A percentile compares a stretch with the other conserved stretches of the same genome.
Evolutionary conservation across 2,797 vertebrate species (phyloP).

Genomic region (Spinus olivaceus): DNA sequence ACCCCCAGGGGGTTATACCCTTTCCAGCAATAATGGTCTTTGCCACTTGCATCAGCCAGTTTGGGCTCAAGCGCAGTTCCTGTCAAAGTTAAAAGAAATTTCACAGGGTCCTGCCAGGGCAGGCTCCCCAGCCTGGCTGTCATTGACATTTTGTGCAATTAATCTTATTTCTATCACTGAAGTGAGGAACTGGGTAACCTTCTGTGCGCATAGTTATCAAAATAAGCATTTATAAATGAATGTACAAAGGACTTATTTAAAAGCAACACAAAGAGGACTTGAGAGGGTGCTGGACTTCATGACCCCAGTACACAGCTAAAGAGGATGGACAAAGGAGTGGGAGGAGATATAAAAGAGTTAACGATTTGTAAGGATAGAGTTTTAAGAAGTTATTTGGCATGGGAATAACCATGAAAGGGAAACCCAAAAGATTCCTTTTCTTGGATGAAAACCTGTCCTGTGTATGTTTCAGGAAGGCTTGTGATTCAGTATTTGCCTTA

Average conservation of each 20-base stretch:
- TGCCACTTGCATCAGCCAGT: background rate
- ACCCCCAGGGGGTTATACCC: background rate
- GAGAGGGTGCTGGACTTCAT: conserved; percentile 26
- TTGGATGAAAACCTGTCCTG: background rate
- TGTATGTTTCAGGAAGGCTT: background rate
- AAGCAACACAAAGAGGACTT: conserved; percentile 36
- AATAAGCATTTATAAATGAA: conserved; percentile 35
- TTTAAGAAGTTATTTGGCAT: background rate
- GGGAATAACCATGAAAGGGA: background rate
- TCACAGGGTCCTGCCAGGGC: background rate
- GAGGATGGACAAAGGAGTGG: background rate
- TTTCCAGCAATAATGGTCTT: background rate
- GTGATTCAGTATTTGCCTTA: background rate
- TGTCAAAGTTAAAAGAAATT: conserved; percentile 14
- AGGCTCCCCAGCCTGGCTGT: background rate
- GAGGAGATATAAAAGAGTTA: background rate
- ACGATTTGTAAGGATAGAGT: background rate
- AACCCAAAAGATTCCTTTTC: background rate
- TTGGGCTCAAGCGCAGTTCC: background rate
- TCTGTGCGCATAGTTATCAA: conserved; percentile 30
- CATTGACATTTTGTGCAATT: background rate
- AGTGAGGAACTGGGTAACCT: conserved; percentile 11
- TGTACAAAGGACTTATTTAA: conserved; percentile 33
- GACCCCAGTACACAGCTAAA: background rate
- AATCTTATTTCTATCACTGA: conserved; percentile 24